These are phyloP conservation scores for Piprites chloris DNA, from an alignment of 2,113 vertebrate genomes.

Conservation along the genomic window DNA sequence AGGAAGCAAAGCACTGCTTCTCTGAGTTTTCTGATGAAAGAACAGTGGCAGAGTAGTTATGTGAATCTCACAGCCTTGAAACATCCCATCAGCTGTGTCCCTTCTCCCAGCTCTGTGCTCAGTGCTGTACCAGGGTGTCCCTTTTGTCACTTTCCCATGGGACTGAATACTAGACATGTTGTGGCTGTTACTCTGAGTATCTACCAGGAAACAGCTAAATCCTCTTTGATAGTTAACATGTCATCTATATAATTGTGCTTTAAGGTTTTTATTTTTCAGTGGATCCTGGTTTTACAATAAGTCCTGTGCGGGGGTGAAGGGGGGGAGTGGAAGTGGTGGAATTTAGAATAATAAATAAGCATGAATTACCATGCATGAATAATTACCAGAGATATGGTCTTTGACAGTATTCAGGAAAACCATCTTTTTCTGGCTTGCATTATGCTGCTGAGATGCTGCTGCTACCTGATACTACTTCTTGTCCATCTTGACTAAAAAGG, in stretches of 20 bases:
- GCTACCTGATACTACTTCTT: conserved; percentile 59
- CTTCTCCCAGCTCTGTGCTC: not conserved
- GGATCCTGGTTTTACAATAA: not conserved
- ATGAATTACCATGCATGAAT: not conserved
- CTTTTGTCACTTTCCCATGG: not conserved
- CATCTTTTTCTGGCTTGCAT: conserved; percentile 21
- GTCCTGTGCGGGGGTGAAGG: no score
- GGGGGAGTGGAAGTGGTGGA: accelerated
- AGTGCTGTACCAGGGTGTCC: not conserved
- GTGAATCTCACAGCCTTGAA: not conserved
- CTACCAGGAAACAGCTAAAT: not conserved
- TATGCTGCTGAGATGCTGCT: conserved; percentile 40
- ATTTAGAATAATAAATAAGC: not conserved
- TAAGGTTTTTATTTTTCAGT: not conserved
- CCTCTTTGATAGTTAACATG: not conserved
- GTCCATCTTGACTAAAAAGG: conserved; percentile 68
- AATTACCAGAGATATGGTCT: conserved; percentile 1
- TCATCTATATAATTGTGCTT: not conserved
- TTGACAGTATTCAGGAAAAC: conserved; percentile 24
- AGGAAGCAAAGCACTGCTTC: not conserved
- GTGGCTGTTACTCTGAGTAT: accelerated
- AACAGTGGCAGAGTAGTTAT: not conserved
- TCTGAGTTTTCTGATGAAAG: not conserved
- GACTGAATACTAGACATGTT: accelerated
- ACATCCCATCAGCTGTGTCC: not conserved